Evolutionary conservation across 2,797 vertebrate genomes (phyloP), one percentile per base, ranked within the genome.

Genomic region (Galaxias olidus): DNA sequence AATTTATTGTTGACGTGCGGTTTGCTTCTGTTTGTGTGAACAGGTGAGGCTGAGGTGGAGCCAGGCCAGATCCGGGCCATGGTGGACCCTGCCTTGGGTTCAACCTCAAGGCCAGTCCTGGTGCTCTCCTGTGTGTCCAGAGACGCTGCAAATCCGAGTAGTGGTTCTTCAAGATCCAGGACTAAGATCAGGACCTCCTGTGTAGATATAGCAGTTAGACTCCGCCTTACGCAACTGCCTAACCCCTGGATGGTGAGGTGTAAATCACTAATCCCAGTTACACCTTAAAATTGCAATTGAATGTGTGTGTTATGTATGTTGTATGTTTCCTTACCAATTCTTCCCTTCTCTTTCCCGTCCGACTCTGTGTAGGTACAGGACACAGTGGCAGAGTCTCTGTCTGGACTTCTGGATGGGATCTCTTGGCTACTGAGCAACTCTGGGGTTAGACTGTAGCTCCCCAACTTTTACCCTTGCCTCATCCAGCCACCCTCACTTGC

Each of bases 241-340:
- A 93, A 93, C 71, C 94, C 94, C 0, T 99, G 97, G 96, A 94
- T 96, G 95, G 96, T 98, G 94, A 85, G 74, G 67, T 40, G 10
- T 20, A 42, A 17, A 14, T 30, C 20, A 6, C 68, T 49, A 6
- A 62, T 47, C 43, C 48, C 57, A 53, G 14, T 65, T 48, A n/a
- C 44, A 13, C 4, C 1, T 47, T 58, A 63, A 1, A 11, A 19
- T 50, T 76, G 9, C 0, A 18, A 4, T 48, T 47, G 53, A 57
- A 19, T 47, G 14, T 56, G 53, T 51, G 64, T 41, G n/a, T 42
- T 59, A 10, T 45, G 48, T 47, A 20, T 61, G 14, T 60, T 50
- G 47, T 60, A 17, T 50, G 49, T 56, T 44, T 56, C 6, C 30
- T 30, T 6, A 30, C 30, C 11, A 41, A 42, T 17, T 47, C 58